Evolutionary conservation across 2,888 invertebrate species (phyloP).

Genomic region (Erebia aethiops): DNA sequence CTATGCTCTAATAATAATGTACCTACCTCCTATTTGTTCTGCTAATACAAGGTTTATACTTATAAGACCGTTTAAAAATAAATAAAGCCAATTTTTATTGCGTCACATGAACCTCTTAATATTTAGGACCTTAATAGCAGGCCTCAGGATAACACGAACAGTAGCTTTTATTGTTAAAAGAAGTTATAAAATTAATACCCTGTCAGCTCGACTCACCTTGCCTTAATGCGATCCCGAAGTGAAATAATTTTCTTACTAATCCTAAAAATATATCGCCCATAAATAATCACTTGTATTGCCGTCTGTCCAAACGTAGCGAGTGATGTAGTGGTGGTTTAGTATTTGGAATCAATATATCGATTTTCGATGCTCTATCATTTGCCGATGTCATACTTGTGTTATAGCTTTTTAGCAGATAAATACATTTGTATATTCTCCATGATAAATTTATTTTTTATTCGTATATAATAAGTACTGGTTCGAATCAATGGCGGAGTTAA

Average conservation of each 20-base stretch:
- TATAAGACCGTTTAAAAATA: not conserved
- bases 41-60: too few species aligned
- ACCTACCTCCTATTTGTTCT: too few species aligned
- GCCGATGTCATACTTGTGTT: not conserved
- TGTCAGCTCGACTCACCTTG: slow-evolving; percentile 44
- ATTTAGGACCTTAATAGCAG: slow-evolving; percentile 20
- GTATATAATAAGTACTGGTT: not conserved
- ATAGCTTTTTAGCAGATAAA: too few species aligned
- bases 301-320: slow-evolving; percentile 67
- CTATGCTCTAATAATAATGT: too few species aligned
- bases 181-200: slow-evolving; percentile 55
- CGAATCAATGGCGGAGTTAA: too few species aligned
- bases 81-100: slow-evolving; percentile 6
- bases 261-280: slow-evolving; percentile 76
- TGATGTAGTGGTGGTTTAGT: slow-evolving; percentile 35
- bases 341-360: slow-evolving; percentile 13
- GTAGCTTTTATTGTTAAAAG: slow-evolving; percentile 43
- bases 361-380: not conserved
- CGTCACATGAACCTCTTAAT: not conserved
- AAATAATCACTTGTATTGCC: slow-evolving; percentile 71
- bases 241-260: slow-evolving; percentile 79
- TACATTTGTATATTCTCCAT: too few species aligned
- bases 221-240: slow-evolving; percentile 63
- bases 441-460: too few species aligned
- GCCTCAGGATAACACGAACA: slow-evolving; percentile 33